Conservation (phyloP, 2,113 vertebrate species). For the Catharus bicknelli region DNA sequence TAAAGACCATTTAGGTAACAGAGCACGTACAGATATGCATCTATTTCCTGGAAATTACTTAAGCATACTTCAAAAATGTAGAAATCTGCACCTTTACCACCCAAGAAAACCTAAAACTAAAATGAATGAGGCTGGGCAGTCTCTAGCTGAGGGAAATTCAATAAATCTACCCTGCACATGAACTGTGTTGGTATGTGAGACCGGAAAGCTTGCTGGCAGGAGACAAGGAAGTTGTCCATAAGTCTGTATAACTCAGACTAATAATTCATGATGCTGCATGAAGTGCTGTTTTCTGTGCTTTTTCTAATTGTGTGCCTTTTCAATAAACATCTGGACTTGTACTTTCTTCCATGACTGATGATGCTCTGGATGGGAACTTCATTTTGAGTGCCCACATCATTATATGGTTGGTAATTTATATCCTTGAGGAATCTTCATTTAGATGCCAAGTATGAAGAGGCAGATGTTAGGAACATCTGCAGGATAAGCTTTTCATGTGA, state of each 20-base stretch:
- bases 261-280: not conserved
- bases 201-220: not conserved
- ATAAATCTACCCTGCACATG: slow-evolving; percentile 18
- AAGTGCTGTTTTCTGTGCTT: not conserved
- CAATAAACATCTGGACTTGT: not conserved
- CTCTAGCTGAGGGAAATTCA: not conserved
- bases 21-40: not conserved
- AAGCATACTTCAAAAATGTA: not conserved
- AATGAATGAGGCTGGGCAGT: not conserved
- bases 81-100: not conserved
- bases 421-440: not conserved
- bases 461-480: not conserved
- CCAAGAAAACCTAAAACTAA: not conserved
- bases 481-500: not conserved
- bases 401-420: not conserved
- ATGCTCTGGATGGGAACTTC: not conserved
- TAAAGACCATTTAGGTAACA: not conserved
- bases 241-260: not conserved
- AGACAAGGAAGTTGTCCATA: not conserved
- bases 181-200: slow-evolving; percentile 6
- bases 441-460: not conserved
- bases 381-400: not conserved
- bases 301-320: not conserved
- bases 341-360: not conserved
- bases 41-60: slow-evolving; percentile 23